phyloP scores from a whole-genome alignment of 2,797 vertebrate species.

The Anableps anableps region DNA sequence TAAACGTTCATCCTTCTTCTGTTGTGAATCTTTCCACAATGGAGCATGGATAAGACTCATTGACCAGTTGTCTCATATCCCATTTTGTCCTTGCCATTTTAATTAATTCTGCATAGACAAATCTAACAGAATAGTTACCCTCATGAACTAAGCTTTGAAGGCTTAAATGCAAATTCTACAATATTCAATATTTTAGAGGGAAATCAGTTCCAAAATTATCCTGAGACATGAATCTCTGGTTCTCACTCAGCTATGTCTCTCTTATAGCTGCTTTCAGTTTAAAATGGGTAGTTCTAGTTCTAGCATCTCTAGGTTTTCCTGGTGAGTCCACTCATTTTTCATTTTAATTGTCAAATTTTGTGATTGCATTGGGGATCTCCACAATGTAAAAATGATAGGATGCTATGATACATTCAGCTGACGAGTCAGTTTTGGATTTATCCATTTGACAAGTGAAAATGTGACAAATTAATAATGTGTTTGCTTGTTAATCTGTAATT shows the following conservation, averaged over 20 bases:
- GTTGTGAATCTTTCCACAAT: not conserved
- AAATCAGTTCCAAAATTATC: not conserved
- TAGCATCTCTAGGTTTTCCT: too few relatives aligned
- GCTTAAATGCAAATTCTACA: too few relatives aligned
- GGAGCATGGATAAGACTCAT: not conserved
- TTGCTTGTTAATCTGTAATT: not conserved
- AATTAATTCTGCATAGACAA: not conserved
- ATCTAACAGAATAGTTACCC: not conserved
- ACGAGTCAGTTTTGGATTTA: not conserved
- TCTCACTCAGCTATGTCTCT: too few relatives aligned
- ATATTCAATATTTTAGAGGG: not conserved
- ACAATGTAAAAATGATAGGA: not conserved
- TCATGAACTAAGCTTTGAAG: not conserved
- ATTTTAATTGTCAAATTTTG: not conserved
- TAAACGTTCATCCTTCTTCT: not conserved
- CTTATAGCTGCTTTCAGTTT: too few relatives aligned
- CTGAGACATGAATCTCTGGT: too few relatives aligned
- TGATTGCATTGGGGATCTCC: not conserved
- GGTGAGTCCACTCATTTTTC: not conserved
- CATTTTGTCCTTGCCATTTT: not conserved
- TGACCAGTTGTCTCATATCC: not conserved
- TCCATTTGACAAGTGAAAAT: not conserved
- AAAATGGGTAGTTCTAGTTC: too few relatives aligned
- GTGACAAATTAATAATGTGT: not conserved
- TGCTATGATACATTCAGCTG: not conserved